Percentiles rank a stretch among this genome's conserved stretches.
These are phyloP conservation scores for Labeo calbasu DNA, from an alignment of 2,797 vertebrate genomes.

Conservation along the genomic window DNA sequence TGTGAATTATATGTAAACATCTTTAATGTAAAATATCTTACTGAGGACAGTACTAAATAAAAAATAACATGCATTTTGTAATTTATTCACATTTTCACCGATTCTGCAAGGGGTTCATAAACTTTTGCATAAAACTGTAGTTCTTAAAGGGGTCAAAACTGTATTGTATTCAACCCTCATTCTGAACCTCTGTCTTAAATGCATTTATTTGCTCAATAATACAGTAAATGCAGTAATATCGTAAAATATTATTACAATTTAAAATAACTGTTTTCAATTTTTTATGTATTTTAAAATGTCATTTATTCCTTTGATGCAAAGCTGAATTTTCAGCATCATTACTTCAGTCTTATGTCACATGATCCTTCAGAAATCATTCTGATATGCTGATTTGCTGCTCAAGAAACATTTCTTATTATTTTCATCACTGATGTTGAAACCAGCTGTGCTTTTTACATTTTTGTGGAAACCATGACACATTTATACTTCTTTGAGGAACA, in stretches of 20 bases:
- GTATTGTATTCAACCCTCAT: not conserved
- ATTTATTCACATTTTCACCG: no score
- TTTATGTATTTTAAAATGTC: no score
- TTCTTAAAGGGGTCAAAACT: no score
- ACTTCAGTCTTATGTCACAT: not conserved
- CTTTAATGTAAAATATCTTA: no score
- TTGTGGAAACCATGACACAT: not conserved
- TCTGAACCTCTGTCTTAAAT: not conserved
- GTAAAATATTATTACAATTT: not conserved
- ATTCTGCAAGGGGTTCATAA: no score
- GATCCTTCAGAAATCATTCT: not conserved
- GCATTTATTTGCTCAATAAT: not conserved
- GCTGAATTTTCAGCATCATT: not conserved
- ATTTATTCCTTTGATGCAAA: no score
- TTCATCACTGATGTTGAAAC: not conserved
- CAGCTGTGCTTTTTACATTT: not conserved
- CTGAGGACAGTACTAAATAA: no score
- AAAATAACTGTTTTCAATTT: not conserved
- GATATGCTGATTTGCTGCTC: not conserved
- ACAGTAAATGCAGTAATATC: not conserved
- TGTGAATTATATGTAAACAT: no score
- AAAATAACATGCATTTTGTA: no score
- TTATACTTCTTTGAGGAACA: not conserved
- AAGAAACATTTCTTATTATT: not conserved
- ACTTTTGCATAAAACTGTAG: no score